These are phyloP conservation scores for Lichenostomus cassidix DNA, from an alignment of 2,113 vertebrate species.

Conservation along the genomic window DNA sequence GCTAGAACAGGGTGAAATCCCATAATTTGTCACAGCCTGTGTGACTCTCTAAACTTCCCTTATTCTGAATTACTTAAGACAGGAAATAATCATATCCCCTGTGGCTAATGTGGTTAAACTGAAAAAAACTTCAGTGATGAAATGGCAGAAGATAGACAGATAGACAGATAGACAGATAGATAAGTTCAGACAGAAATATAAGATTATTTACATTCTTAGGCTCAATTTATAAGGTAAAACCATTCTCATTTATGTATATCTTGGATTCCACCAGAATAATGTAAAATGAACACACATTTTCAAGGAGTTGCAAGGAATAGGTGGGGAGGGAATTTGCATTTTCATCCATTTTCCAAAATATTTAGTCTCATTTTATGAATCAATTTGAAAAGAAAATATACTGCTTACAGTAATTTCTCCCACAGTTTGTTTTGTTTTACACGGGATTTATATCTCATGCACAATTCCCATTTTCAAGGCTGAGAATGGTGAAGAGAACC, in stretches of 20 bases:
- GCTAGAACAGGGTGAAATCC: not conserved
- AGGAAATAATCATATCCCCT: conserved; percentile 49
- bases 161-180: not conserved
- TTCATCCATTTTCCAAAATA: not conserved
- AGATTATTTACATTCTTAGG: not conserved
- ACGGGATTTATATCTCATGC: not conserved
- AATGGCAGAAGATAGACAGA: not conserved
- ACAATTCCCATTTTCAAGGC: not conserved
- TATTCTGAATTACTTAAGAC: conserved; percentile 44
- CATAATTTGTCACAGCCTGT: not conserved
- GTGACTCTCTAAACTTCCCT: conserved; percentile 27
- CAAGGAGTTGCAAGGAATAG: not conserved
- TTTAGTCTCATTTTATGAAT: not conserved
- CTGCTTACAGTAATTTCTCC: not conserved
- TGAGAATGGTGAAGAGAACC: not conserved
- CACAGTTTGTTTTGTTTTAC: not conserved
- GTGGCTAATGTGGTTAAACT: conserved; percentile 51
- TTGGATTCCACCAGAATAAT: not conserved
- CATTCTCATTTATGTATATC: not conserved
- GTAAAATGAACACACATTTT: not conserved
- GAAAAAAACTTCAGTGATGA: not conserved
- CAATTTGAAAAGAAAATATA: not conserved
- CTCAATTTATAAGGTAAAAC: not conserved
- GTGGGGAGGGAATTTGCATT: not conserved
- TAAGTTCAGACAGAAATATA: not conserved